phyloP scores from a whole-genome alignment of 2,113 vertebrate species.

The Toxotes chatareus region DNA sequence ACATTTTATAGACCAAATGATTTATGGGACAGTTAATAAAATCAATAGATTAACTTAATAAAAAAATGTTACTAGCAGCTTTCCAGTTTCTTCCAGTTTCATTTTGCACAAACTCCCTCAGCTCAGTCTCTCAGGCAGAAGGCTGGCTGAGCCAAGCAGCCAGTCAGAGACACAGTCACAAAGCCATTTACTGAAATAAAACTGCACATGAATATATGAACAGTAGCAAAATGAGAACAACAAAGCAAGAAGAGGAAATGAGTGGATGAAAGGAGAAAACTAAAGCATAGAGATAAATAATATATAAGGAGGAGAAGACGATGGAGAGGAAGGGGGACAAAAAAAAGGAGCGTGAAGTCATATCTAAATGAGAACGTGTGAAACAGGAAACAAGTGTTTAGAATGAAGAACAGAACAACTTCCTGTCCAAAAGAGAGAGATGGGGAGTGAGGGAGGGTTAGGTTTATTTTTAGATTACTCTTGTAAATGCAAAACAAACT shows the following conservation, averaged over 20 bases:
- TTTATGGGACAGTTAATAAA: neutral
- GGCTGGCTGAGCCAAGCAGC: neutral
- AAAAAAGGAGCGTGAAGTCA: conserved; percentile 11
- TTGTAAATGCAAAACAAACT: conserved; percentile 61
- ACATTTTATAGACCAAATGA: neutral
- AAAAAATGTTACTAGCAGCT: neutral
- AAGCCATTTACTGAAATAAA: neutral
- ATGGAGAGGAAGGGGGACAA: neutral
- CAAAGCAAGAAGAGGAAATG: neutral
- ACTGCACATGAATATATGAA: neutral
- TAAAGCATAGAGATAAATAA: neutral
- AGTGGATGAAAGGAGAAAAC: neutral
- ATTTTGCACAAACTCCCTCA: neutral
- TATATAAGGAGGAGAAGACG: neutral
- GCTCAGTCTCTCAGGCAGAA: neutral
- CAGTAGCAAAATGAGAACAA: neutral
- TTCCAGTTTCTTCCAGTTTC: neutral
- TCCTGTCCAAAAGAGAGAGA: conserved; percentile 74
- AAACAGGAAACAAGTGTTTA: conserved; percentile 86
- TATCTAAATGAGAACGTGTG: conserved; percentile 70
- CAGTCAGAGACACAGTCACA: neutral
- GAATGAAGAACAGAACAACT: conserved; percentile 82
- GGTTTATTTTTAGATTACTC: conserved; percentile 66
- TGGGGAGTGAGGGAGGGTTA: neutral
- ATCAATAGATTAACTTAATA: neutral